Evolutionary conservation across 1,140 invertebrate species (phyloP).

Genomic region (Trinorchestia longiramus): DNA sequence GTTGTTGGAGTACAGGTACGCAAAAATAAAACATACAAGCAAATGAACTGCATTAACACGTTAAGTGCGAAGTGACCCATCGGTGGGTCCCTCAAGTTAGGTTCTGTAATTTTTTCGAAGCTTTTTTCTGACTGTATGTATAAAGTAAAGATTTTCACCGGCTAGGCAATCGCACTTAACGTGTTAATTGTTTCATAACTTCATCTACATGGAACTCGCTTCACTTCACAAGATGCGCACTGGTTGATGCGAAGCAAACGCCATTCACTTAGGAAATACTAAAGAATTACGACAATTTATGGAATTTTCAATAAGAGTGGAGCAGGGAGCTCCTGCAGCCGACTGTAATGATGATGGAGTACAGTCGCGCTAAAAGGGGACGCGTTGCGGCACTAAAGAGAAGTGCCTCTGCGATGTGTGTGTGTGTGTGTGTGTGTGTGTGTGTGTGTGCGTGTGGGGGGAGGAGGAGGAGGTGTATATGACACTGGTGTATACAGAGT

Average conservation of each 20-base stretch:
- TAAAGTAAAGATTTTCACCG: too few relatives aligned
- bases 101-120: too few relatives aligned
- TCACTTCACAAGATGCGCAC: neutral
- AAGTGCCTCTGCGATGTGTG: neutral
- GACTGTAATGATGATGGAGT: slow-evolving; percentile 30
- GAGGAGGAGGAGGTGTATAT: neutral
- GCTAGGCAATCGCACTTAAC: too few relatives aligned
- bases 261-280: neutral
- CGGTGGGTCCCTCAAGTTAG: too few relatives aligned
- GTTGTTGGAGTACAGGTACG: too few relatives aligned
- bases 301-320: neutral
- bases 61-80: too few relatives aligned
- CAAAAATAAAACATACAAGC: too few relatives aligned
- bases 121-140: too few relatives aligned
- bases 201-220: too few relatives aligned
- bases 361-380: neutral
- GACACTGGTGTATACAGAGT: neutral
- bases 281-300: neutral
- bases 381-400: neutral
- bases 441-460: neutral
- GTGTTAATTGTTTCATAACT: too few relatives aligned
- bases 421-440: neutral
- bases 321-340: neutral
- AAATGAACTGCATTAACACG: too few relatives aligned
- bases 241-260: neutral